These are phyloP conservation scores for Crocidura indochinensis DNA, from an alignment of 2,797 vertebrate genomes.

Conservation along the genomic window DNA sequence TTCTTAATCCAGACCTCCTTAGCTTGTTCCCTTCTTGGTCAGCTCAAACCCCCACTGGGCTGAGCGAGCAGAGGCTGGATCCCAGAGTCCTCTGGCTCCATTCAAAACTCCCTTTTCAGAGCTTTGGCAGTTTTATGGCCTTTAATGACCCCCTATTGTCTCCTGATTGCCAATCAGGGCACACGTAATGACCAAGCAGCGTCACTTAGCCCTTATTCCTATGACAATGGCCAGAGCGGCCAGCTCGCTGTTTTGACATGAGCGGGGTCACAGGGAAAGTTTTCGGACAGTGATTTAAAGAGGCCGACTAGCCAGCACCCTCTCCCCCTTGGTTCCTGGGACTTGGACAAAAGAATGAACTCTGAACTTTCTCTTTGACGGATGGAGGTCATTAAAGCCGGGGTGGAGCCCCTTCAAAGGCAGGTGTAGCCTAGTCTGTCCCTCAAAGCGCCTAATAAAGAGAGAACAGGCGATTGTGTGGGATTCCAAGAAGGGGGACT, in stretches of 20 bases:
- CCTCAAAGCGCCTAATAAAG: constrained; percentile 95
- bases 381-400: constrained; percentile 92
- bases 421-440: constrained; percentile 94
- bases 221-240: constrained; percentile 91
- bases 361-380: constrained; percentile 93
- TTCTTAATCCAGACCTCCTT: constrained; percentile 74
- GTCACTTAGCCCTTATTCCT: constrained; percentile 93
- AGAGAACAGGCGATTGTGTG: constrained; percentile 90
- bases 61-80: constrained; percentile 47
- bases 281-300: constrained; percentile 92
- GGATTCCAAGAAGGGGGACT: constrained; percentile 80
- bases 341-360: constrained; percentile 94
- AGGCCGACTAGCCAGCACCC: constrained; percentile 93
- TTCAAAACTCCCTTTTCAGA: constrained; percentile 90
- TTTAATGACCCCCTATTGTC: constrained; percentile 93
- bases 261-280: constrained; percentile 88
- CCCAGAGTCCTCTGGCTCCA: constrained; percentile 90
- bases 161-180: constrained; percentile 94
- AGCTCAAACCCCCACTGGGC: background rate
- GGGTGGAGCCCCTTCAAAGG: constrained; percentile 94
- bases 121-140: constrained; percentile 93
- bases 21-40: constrained; percentile 6
- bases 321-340: constrained; percentile 88
- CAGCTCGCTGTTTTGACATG: constrained; percentile 91
- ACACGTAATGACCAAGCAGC: constrained; percentile 94